Base-by-base conservation (phyloP, 1,140 invertebrate genomes). In the Drosophila punjabiensis region DNA sequence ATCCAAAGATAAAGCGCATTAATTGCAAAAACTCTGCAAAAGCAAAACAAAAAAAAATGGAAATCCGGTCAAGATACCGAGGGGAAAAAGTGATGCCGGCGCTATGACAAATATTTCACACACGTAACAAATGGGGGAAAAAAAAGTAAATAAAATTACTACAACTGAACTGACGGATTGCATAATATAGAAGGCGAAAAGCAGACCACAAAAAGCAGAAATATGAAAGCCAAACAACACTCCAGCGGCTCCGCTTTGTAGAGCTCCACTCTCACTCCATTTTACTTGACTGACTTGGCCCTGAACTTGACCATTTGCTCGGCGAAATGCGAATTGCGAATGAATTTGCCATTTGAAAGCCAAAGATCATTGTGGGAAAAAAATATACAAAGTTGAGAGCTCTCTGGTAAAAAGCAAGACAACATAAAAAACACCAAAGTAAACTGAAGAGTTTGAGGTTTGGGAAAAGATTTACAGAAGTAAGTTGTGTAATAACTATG, bases 241-340 rank as follows among this genome's bases (percentile, higher is more conserved):
- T 39, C 10, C 35, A 58, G 55, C 33, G 33, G 43, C 76, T 68
- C 61, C 48, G 48, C 43, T 71, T 47, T 47, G 39, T 63, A 28
- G 47, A 28, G 47, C 41, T 64, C 35, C 53, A 61, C 64, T 66
- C 60, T 60, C 53, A 56, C 59, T 56, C 43, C 60, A 70, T 39
- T 53, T 58, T 7, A 4, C 52, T 53, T 53, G 39, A 63, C 41
- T 55, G 64, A 63, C 39, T 82, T 80, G 82, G 68, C 86, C 86
- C 76, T 90, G 82, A 89, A 82, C 82, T 89, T 91, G 86, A 89
- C 71, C 79, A 65, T 67, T 78, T 82, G 75, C 53, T 16, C 28
- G 4, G 48, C 47, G 20, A 52, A 43, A 59, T 52, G 62, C 43
- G 73, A 64, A 63, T 63, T 52, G 62, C 50, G 73, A 64, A 70